phyloP scores from a whole-genome alignment of 2,113 vertebrate species.

The Apistogramma diplotaenia region DNA sequence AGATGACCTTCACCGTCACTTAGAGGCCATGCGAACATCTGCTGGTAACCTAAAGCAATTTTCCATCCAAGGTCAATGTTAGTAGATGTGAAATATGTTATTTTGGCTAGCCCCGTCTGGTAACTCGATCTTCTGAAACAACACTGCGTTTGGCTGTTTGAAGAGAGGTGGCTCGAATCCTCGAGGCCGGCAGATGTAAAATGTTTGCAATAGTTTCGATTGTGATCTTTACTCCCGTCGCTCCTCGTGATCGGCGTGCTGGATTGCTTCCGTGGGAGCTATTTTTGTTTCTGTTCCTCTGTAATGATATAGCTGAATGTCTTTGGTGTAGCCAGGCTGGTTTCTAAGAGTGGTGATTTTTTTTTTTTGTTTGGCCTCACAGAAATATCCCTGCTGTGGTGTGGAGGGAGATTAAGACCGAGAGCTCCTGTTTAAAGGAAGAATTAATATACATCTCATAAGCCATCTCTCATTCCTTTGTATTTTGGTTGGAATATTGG shows the following conservation, averaged over 20 bases:
- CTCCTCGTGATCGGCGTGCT: constrained; percentile 44
- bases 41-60: constrained; percentile 41
- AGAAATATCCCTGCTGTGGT: constrained; percentile 48
- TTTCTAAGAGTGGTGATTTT: constrained; percentile 30
- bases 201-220: constrained; percentile 75
- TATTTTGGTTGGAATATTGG: neutral
- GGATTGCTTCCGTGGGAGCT: constrained; percentile 46
- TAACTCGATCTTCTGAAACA: constrained; percentile 74
- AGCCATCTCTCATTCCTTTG: neutral
- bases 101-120: constrained; percentile 72
- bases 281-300: constrained; percentile 65
- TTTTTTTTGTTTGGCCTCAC: constrained; percentile 43
- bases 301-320: constrained; percentile 68
- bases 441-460: constrained; percentile 13
- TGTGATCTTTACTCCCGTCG: constrained; percentile 66
- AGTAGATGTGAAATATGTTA: constrained; percentile 75
- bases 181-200: constrained; percentile 30
- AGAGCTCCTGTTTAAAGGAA: constrained; percentile 21
- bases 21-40: constrained; percentile 43
- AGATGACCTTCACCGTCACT: constrained; percentile 30
- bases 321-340: constrained; percentile 20
- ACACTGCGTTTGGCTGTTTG: constrained; percentile 54
- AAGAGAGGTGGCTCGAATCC: constrained; percentile 55
- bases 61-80: constrained; percentile 71
- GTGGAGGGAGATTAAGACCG: constrained; percentile 16